A percentile compares a stretch with the other conserved stretches of the same genome.
Conservation (phyloP, 2,113 vertebrate genomes). For the Hippocampus guttulatus region DNA sequence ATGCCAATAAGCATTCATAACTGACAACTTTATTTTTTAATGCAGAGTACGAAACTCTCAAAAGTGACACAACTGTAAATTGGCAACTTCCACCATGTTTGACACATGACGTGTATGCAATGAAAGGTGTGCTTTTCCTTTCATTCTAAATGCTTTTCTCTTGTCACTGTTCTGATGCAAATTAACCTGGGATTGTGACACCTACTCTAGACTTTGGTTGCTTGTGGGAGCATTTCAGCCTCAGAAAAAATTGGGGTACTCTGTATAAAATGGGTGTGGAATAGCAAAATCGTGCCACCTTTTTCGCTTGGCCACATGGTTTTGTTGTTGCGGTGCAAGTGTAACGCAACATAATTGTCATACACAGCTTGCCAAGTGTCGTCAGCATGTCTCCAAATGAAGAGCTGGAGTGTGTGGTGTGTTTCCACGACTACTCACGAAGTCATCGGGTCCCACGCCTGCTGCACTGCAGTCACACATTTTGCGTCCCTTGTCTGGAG, state of each 20-base stretch:
- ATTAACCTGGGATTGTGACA: too few species aligned
- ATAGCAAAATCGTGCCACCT: neutral
- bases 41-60: neutral
- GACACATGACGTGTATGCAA: too few species aligned
- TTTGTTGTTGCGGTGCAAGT: neutral
- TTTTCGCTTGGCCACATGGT: neutral
- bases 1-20: neutral
- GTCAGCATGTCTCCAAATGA: constrained; percentile 7
- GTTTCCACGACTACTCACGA: constrained; percentile 35
- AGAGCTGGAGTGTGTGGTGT: constrained; percentile 43
- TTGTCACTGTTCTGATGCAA: too few species aligned
- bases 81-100: too few species aligned
- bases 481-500: constrained; percentile 49
- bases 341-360: neutral
- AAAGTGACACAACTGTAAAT: too few species aligned
- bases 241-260: neutral
- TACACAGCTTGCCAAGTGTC: neutral
- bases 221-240: too few species aligned
- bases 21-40: neutral
- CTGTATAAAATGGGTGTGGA: neutral
- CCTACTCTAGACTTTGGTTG: too few species aligned
- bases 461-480: constrained; percentile 57
- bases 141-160: too few species aligned
- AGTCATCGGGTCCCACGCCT: constrained; percentile 27
- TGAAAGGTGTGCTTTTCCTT: too few species aligned